Percentiles rank a stretch among this genome's conserved stretches.
These are phyloP conservation scores for Drosophila sp. DNA, from an alignment of 1,140 invertebrate species.

Conservation along the genomic window DNA sequence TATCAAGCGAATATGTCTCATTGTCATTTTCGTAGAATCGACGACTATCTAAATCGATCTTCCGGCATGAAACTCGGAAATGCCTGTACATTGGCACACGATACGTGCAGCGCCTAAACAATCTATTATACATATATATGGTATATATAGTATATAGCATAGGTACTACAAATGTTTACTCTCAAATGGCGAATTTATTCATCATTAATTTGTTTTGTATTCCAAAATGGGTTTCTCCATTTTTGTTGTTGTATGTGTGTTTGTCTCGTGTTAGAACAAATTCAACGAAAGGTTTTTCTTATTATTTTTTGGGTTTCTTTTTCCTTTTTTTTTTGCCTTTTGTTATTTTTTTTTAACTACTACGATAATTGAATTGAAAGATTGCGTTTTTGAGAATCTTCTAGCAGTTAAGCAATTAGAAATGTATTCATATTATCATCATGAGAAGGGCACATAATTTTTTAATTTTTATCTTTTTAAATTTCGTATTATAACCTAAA, in stretches of 20 bases:
- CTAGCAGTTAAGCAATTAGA: constrained; percentile 40
- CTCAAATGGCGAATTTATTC: constrained; percentile 44
- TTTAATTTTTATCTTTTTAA: constrained; percentile 9
- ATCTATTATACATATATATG: constrained; percentile 2
- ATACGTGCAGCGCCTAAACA: constrained; percentile 16
- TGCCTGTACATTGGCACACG: constrained; percentile 30
- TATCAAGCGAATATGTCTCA: constrained; percentile 25
- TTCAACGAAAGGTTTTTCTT: constrained; percentile 34
- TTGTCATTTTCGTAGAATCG: constrained; percentile 36
- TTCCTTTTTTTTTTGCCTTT: constrained; percentile 10
- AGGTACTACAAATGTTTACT: constrained; percentile 19
- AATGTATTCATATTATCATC: constrained; percentile 34
- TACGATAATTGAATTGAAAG: constrained; percentile 43
- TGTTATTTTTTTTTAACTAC: constrained; percentile 29
- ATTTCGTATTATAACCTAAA: constrained; percentile 38
- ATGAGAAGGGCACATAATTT: constrained; percentile 46
- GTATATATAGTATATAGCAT: constrained; percentile 1
- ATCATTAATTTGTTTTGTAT: constrained; percentile 30
- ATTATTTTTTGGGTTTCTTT: constrained; percentile 1
- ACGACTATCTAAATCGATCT: constrained; percentile 19
- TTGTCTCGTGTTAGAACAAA: constrained; percentile 31
- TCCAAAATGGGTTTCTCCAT: constrained; percentile 27
- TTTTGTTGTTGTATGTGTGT: constrained; percentile 10
- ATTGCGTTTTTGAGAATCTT: constrained; percentile 25
- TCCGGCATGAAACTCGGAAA: constrained; percentile 43